These are phyloP conservation scores for Eupithecia centaureata DNA, from an alignment of 2,888 invertebrate species.

Conservation along the genomic window DNA sequence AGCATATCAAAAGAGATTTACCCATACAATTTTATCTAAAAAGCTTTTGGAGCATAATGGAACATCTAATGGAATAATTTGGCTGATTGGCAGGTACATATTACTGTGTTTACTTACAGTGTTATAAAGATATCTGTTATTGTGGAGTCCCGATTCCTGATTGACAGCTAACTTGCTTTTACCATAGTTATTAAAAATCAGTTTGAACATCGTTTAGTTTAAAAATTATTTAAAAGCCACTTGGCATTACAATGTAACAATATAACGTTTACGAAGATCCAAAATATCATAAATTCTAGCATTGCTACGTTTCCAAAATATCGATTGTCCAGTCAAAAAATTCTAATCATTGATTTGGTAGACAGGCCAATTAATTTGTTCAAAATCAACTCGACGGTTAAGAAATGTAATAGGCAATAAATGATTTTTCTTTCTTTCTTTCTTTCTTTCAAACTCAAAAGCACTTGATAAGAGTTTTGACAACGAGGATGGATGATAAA, in stretches of 20 bases:
- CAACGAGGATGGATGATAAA: background rate
- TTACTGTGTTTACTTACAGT: background rate
- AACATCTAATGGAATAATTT: background rate
- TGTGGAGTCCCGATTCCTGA: background rate
- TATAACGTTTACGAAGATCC: too few relatives aligned
- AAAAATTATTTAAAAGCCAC: too few relatives aligned
- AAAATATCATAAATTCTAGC: too few relatives aligned
- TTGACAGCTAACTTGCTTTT: too few relatives aligned
- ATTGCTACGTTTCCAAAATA: background rate
- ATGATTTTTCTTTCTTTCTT: too few relatives aligned
- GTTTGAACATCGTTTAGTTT: too few relatives aligned
- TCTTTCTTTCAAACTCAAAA: background rate
- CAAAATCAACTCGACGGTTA: too few relatives aligned
- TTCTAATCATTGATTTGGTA: too few relatives aligned
- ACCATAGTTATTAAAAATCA: too few relatives aligned
- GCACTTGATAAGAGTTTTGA: background rate
- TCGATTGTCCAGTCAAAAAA: background rate
- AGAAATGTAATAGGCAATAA: too few relatives aligned
- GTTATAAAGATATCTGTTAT: background rate
- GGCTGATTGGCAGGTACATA: slow-evolving; percentile 7
- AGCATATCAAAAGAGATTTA: background rate
- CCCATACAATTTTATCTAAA: background rate
- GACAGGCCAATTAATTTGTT: background rate
- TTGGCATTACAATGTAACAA: too few relatives aligned
- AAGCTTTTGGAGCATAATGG: background rate